These are phyloP conservation scores for Drosophila grimshawi DNA, from an alignment of 1,140 invertebrate species.

Conservation along the genomic window DNA sequence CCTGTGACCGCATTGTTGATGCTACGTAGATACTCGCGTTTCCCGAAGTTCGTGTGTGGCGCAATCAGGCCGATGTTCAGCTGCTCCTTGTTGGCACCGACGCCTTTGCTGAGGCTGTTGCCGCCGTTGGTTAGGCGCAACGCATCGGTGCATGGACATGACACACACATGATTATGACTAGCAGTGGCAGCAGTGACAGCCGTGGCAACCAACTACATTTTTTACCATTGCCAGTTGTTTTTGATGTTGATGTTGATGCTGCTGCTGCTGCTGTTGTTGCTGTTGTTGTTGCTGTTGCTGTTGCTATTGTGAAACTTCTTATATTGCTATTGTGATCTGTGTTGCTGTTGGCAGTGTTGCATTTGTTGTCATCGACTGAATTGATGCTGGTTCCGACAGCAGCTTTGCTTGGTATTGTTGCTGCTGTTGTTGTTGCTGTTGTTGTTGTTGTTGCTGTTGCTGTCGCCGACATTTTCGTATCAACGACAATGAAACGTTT, in stretches of 20 bases:
- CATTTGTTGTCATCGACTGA: conserved; percentile 22
- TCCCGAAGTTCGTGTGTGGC: conserved; percentile 86
- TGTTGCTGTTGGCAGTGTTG: conserved; percentile 60
- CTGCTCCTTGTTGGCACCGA: conserved; percentile 79
- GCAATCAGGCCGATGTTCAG: conserved; percentile 86
- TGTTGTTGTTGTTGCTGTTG: conserved; percentile 21
- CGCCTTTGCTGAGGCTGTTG: conserved; percentile 63
- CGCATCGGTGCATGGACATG: conserved; percentile 39
- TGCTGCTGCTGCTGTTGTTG: conserved; percentile 24
- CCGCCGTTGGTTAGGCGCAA: conserved; percentile 73
- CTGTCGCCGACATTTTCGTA: conserved; percentile 24
- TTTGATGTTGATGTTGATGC: conserved; percentile 15
- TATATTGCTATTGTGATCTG: conserved; percentile 42
- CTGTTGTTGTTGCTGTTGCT: conserved; percentile 19
- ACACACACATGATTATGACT: conserved; percentile 22
- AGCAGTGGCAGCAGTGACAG: conserved; percentile 25
- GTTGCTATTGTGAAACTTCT: conserved; percentile 5
- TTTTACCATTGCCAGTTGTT: conserved; percentile 4
- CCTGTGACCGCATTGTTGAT: conserved; percentile 88
- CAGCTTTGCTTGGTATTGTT: background rate
- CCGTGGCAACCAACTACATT: conserved; percentile 5
- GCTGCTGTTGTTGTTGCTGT: conserved; percentile 10
- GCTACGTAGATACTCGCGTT: conserved; percentile 88
- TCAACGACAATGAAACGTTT: conserved; percentile 30
- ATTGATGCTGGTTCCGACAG: conserved; percentile 2